phyloP scores from a whole-genome alignment of 2,888 invertebrate species.

The Drosophila testacea region DNA sequence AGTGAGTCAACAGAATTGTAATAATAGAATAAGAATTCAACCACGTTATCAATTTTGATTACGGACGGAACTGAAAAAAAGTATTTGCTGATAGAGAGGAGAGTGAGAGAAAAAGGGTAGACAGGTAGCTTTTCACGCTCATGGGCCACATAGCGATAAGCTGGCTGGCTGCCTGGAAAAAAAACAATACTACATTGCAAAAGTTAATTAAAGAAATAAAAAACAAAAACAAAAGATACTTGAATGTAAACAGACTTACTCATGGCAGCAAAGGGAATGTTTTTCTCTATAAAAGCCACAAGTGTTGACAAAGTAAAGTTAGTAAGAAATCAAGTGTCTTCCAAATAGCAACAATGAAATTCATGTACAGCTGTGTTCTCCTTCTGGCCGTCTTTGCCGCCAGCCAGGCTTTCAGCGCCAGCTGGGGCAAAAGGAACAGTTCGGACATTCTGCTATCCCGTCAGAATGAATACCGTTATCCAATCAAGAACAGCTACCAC shows the following conservation, averaged over 20 bases:
- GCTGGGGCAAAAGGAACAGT: constrained; percentile 57
- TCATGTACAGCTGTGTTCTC: constrained; percentile 57
- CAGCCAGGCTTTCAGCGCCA: constrained; percentile 54
- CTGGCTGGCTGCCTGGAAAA: constrained; percentile 10
- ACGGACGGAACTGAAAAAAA: neutral
- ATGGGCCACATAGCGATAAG: constrained; percentile 63
- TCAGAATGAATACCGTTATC: constrained; percentile 49
- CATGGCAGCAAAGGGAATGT: constrained; percentile 4
- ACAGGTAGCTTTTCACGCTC: constrained; percentile 11
- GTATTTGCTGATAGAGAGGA: neutral
- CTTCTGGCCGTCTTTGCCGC: constrained; percentile 64
- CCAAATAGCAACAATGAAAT: constrained; percentile 50
- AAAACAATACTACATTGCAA: constrained; percentile 28
- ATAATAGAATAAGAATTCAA: constrained; percentile 34
- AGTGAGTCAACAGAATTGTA: constrained; percentile 49
- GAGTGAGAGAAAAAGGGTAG: neutral
- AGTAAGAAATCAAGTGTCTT: constrained; percentile 30
- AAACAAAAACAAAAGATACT: constrained; percentile 26
- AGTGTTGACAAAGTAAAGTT: neutral
- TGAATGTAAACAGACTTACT: constrained; percentile 52
- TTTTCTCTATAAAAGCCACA: constrained; percentile 42
- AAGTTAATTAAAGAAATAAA: constrained; percentile 61
- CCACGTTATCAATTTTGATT: constrained; percentile 56
- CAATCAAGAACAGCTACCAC: constrained; percentile 55
- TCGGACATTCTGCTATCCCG: constrained; percentile 54